A percentile compares a stretch with the other conserved stretches of the same genome.
Evolutionary conservation across 2,888 invertebrate species (phyloP).

Genomic region (Lithophane ornitopus): DNA sequence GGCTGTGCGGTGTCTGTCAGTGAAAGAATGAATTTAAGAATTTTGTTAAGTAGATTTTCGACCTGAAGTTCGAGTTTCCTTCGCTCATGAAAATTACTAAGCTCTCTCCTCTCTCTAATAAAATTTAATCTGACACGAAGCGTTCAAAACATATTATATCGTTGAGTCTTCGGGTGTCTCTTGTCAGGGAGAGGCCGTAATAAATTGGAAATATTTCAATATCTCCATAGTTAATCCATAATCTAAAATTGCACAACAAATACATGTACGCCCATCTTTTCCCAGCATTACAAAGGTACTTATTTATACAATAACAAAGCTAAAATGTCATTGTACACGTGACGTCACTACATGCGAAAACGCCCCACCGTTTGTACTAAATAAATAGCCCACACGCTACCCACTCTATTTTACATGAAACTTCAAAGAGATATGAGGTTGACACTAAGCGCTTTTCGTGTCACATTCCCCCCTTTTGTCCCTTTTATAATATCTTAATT

Average conservation of each 20-base stretch:
- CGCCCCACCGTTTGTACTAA: conserved; percentile 72
- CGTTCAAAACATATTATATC: neutral
- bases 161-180: neutral
- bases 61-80: neutral
- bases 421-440: conserved; percentile 87
- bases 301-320: conserved; percentile 49
- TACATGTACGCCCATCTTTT: conserved; percentile 33
- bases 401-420: conserved; percentile 75
- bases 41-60: neutral
- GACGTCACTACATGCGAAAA: conserved; percentile 67
- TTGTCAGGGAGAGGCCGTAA: neutral
- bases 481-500: conserved; percentile 88
- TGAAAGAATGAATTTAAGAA: neutral
- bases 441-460: conserved; percentile 88
- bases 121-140: neutral
- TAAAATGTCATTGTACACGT: conserved; percentile 56
- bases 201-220: conserved; percentile 9
- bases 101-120: neutral
- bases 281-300: conserved; percentile 57
- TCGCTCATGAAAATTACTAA: neutral
- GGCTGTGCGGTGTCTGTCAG: neutral
- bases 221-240: neutral
- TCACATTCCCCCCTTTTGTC: conserved; percentile 83
- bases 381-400: conserved; percentile 75
- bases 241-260: conserved; percentile 5